Evolutionary conservation across 2,797 vertebrate genomes (phyloP).

Genomic region (Threskiornis aethiopicus): DNA sequence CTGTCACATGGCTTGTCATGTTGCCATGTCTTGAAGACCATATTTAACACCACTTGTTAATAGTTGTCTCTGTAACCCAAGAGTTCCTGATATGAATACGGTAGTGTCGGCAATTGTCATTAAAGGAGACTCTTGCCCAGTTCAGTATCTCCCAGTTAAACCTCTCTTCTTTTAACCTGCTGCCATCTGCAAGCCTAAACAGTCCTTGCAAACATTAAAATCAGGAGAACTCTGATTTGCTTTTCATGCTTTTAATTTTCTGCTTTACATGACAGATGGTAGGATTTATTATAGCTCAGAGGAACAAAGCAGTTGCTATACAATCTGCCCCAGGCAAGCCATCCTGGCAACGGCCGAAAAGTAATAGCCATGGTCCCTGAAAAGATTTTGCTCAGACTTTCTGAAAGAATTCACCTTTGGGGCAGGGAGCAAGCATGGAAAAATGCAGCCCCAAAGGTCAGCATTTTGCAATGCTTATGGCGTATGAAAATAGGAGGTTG

Average conservation of each 20-base stretch:
- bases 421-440: slow-evolving; percentile 39
- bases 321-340: background rate
- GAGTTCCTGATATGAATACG: background rate
- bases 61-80: background rate
- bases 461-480: slow-evolving; percentile 42
- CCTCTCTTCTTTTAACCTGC: background rate
- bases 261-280: slow-evolving; percentile 12
- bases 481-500: slow-evolving; percentile 23
- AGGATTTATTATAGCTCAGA: slow-evolving; percentile 43
- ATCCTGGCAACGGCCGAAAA: background rate
- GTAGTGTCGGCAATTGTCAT: background rate
- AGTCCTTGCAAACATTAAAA: background rate
- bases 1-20: rapidly evolving
- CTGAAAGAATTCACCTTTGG: slow-evolving; percentile 58
- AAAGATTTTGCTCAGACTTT: slow-evolving; percentile 50
- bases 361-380: slow-evolving; percentile 25
- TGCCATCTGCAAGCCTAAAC: slow-evolving; percentile 16
- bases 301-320: slow-evolving; percentile 24
- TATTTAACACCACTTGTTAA: background rate
- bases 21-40: background rate
- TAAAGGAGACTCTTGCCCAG: background rate
- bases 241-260: slow-evolving; percentile 26
- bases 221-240: background rate
- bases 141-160: background rate
- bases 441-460: slow-evolving; percentile 62